A percentile compares a stretch with the other conserved stretches of the same genome.
These are phyloP conservation scores for Porites lutea DNA, from an alignment of 64 coral and sea anemone genomes.

Conservation along the genomic window DNA sequence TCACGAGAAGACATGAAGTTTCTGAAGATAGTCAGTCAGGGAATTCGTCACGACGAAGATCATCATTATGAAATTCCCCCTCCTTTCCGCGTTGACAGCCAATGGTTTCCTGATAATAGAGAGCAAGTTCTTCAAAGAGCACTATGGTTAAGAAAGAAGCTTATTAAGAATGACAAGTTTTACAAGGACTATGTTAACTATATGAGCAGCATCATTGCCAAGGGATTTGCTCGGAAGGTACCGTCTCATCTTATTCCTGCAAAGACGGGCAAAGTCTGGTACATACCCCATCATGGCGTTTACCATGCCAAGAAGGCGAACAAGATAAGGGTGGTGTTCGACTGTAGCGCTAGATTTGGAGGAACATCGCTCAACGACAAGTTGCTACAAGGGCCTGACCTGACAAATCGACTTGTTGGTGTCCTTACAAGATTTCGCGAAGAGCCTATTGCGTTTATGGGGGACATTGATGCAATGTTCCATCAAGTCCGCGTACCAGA, in stretches of 20 bases:
- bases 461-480: constrained; percentile 57
- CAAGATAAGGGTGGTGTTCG: neutral
- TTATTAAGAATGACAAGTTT: no score
- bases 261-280: neutral
- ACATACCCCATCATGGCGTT: neutral
- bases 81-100: constrained; percentile 6
- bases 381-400: neutral
- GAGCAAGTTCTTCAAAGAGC: neutral
- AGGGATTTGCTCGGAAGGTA: neutral
- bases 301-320: neutral
- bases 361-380: neutral
- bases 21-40: constrained; percentile 6
- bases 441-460: constrained; percentile 21
- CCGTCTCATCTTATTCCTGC: neutral
- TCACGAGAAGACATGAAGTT: constrained; percentile 20
- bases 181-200: no score
- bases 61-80: constrained; percentile 30
- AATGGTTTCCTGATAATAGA: constrained; percentile 3
- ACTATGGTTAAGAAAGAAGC: no score
- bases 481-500: constrained; percentile 53
- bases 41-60: neutral
- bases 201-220: neutral
- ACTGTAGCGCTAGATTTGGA: neutral
- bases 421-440: neutral
- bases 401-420: neutral